Base-by-base conservation (phyloP, 30 jellyfish, hydroid and myxozoan genomes). In the Rhopilema esculentum region DNA sequence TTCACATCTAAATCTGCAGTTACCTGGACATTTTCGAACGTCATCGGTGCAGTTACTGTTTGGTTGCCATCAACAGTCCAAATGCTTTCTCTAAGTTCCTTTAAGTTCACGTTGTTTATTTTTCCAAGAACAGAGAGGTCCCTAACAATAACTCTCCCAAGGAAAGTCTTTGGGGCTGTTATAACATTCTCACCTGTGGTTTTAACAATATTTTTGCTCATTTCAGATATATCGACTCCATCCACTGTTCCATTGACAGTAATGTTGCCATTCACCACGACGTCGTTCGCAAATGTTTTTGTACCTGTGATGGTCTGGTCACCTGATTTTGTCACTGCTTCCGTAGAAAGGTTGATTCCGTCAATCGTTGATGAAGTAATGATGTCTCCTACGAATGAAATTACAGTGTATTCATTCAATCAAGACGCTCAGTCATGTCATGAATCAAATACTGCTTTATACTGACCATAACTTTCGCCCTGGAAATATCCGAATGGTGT, bases 231-330 rank as follows among this genome's bases (percentile, higher is more conserved):
- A 66, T 94, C 88, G 16, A 88, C 97, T 30, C 97, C 92, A 62
- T 94, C 96, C 53, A 94, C 96, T 17, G 88, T 72, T 22, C 97
- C 97, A 82, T 50, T 79, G 17, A 92, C 93, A 16, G n/a, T 24
- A 9, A 92, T 65, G 76, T 92, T 65, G 2, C 91, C 94, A 29
- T 51, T 61, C 17, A 75, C 80, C 8, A 25, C 23, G 20, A 91
- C 84, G 48, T 82, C 86, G 28, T 32, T 52, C 0, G 24, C 24
- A 64, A 94, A 88, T 49, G 90, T 79, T 69, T 94, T 94, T 29
- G 27, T 72, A n/a, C 97, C 97, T 26, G 28, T 57, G 31, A 94
- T 94, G 80, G 72, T 72, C 62, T 94, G 97, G 73, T 79, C 81
- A 27, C 96, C 91, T 51, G 77, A 27, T 28, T 48, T 72, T 20